Percentiles rank a stretch among this genome's conserved stretches.
These are phyloP conservation scores for Cheilosia scutellata DNA, from an alignment of 2,888 invertebrate genomes.

Conservation along the genomic window DNA sequence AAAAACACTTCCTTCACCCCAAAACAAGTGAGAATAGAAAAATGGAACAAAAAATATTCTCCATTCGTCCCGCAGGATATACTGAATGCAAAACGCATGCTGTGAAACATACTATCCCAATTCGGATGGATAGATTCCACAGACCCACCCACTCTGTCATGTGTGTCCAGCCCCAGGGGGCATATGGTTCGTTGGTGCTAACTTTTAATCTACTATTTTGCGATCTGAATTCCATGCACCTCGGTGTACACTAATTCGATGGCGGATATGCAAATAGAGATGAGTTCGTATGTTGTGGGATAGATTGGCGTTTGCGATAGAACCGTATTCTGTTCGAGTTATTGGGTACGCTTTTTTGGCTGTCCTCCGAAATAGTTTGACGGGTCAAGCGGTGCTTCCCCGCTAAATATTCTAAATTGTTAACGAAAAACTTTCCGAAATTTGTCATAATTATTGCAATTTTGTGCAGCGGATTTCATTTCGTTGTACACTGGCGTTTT, in stretches of 20 bases:
- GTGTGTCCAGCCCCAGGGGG: slow-evolving; percentile 41
- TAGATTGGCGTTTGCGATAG: slow-evolving; percentile 65
- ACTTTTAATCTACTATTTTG: slow-evolving; percentile 68
- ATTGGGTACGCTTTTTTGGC: slow-evolving; percentile 44
- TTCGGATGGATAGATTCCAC: slow-evolving; percentile 65
- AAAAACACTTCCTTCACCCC: neutral
- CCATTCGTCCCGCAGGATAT: slow-evolving; percentile 51
- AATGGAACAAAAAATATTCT: slow-evolving; percentile 14
- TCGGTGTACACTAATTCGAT: slow-evolving; percentile 62
- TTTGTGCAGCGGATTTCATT: slow-evolving; percentile 38
- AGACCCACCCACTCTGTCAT: slow-evolving; percentile 23
- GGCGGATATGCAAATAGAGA: slow-evolving; percentile 72
- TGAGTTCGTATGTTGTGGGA: slow-evolving; percentile 12
- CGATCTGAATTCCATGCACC: slow-evolving; percentile 56
- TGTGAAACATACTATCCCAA: slow-evolving; percentile 64
- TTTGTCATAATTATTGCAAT: slow-evolving; percentile 73
- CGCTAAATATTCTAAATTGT: slow-evolving; percentile 23
- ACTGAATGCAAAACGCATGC: slow-evolving; percentile 67
- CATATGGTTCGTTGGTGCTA: slow-evolving; percentile 70
- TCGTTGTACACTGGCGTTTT: slow-evolving; percentile 15
- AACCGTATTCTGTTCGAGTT: slow-evolving; percentile 50
- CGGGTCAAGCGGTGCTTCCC: neutral
- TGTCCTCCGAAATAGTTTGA: slow-evolving; percentile 40
- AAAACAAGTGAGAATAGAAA: slow-evolving; percentile 40
- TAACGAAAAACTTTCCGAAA: slow-evolving; percentile 33